These are phyloP conservation scores for Chesias legatella DNA, from an alignment of 2,888 invertebrate species.

Conservation along the genomic window DNA sequence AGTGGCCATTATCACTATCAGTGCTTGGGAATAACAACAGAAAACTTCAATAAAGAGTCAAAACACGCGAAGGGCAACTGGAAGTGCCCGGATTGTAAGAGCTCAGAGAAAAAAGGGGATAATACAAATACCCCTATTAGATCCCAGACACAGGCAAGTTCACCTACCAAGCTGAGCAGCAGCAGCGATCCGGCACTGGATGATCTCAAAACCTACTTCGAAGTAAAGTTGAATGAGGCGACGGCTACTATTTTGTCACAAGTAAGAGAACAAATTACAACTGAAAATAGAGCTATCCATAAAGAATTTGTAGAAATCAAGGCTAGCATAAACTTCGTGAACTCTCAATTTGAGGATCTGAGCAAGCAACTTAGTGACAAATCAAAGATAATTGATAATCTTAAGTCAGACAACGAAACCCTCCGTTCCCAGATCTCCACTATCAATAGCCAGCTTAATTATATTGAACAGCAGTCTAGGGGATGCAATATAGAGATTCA, in stretches of 20 bases:
- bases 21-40: no score
- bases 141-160: no score
- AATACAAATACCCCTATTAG: background rate
- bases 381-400: no score
- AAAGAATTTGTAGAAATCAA: background rate
- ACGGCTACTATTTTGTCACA: background rate
- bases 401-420: no score
- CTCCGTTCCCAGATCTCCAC: no score
- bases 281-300: background rate
- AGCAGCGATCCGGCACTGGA: background rate
- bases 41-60: constrained; percentile 2
- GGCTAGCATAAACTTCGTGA: background rate
- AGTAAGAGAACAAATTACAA: background rate
- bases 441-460: no score
- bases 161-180: no score
- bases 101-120: background rate
- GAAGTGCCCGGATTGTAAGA: constrained; percentile 1
- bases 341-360: background rate
- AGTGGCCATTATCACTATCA: no score
- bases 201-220: background rate
- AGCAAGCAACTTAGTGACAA: no score
- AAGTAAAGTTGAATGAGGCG: background rate
- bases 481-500: no score
- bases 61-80: background rate
- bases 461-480: no score